Conservation (phyloP, 1,140 invertebrate species). For the Scaptomyza montana region DNA sequence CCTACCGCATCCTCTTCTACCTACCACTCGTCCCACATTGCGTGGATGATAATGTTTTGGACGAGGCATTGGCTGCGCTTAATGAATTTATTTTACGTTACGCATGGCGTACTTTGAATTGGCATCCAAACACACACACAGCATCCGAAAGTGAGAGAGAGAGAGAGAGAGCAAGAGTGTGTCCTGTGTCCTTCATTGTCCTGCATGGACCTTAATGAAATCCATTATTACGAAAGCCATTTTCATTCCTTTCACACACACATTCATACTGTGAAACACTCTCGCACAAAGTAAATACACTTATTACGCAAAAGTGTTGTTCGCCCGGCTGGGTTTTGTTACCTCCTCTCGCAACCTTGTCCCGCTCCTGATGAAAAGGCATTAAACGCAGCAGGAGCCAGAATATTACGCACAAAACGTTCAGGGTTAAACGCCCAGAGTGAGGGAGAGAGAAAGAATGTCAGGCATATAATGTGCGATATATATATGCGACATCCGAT, state of each 20-base stretch:
- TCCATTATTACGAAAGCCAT: slow-evolving; percentile 81
- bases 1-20: slow-evolving; percentile 14
- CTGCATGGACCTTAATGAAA: slow-evolving; percentile 79
- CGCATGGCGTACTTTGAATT: slow-evolving; percentile 82
- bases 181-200: slow-evolving; percentile 51
- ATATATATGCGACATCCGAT: slow-evolving; percentile 3
- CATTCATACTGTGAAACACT: slow-evolving; percentile 7
- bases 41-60: slow-evolving; percentile 74
- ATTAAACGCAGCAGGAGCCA: slow-evolving; percentile 79
- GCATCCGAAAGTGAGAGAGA: not conserved
- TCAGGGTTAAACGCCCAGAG: slow-evolving; percentile 15
- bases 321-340: slow-evolving; percentile 18
- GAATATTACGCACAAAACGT: slow-evolving; percentile 56
- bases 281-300: slow-evolving; percentile 73
- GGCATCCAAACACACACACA: slow-evolving; percentile 55
- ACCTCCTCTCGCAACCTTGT: slow-evolving; percentile 2
- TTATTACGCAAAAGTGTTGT: slow-evolving; percentile 79
- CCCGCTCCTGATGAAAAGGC: slow-evolving; percentile 30
- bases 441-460: not conserved
- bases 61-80: slow-evolving; percentile 85
- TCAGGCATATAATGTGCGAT: slow-evolving; percentile 1
- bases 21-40: slow-evolving; percentile 4
- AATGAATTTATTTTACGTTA: slow-evolving; percentile 85
- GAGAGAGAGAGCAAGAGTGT: not conserved
- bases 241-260: slow-evolving; percentile 53